Conservation (phyloP, 2,113 vertebrate genomes). For the Thryonomys swinderianus region DNA sequence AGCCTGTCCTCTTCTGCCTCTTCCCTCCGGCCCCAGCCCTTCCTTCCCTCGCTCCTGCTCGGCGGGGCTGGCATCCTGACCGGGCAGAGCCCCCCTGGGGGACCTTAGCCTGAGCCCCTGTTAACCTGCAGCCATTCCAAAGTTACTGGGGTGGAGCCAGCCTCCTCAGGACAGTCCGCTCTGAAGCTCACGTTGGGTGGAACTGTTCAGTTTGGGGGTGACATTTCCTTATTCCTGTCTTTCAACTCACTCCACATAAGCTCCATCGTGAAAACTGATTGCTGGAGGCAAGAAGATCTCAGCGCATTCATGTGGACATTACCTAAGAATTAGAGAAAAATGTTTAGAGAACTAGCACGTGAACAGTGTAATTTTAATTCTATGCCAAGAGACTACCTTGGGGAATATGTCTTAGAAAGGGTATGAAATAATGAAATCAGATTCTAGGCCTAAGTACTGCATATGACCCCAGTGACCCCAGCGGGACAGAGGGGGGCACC, state of each 20-base stretch:
- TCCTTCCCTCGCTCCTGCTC: no score
- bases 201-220: neutral
- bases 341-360: neutral
- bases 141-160: neutral
- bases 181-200: neutral
- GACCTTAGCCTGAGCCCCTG: no score
- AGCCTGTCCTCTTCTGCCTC: neutral
- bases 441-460: neutral
- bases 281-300: neutral
- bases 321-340: neutral
- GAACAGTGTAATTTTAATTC: neutral
- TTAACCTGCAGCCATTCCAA: neutral
- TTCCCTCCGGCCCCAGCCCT: no score
- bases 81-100: no score
- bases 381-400: neutral
- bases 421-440: neutral
- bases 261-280: neutral
- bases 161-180: neutral
- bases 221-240: neutral
- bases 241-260: neutral
- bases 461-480: neutral
- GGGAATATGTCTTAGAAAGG: neutral
- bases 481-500: neutral
- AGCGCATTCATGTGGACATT: neutral
- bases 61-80: no score